Percentiles rank a stretch among this genome's conserved stretches.
Evolutionary conservation across 2,888 invertebrate genomes (phyloP).

Genomic region (Andrena fulva): DNA sequence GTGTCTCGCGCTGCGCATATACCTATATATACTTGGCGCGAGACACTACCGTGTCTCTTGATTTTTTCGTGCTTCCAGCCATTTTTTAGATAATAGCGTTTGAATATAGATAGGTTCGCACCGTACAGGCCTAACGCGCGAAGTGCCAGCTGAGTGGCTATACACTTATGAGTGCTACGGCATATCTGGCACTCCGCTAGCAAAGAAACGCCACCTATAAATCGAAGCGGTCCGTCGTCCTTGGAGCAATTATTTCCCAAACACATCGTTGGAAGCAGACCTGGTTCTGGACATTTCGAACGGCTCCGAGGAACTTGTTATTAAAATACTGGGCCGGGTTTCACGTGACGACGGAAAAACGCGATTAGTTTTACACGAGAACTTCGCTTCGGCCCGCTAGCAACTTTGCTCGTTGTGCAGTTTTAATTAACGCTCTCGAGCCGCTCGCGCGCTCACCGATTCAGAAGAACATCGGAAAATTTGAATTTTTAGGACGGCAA

Average conservation of each 20-base stretch:
- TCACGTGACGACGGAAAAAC: constrained; percentile 23
- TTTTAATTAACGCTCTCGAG: constrained; percentile 49
- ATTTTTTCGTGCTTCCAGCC: too few relatives aligned
- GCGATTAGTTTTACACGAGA: constrained; percentile 47
- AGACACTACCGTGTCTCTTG: too few relatives aligned
- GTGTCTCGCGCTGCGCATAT: too few relatives aligned
- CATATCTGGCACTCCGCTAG: not conserved
- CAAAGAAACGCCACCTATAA: constrained; percentile 23
- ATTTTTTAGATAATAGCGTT: too few relatives aligned
- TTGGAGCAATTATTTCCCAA: not conserved
- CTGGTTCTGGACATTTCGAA: constrained; percentile 13
- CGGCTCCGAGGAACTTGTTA: constrained; percentile 10
- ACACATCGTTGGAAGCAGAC: not conserved
- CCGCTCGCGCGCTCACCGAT: constrained; percentile 18
- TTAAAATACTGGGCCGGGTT: constrained; percentile 33
- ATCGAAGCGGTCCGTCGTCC: constrained; percentile 12
- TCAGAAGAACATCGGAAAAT: constrained; percentile 36
- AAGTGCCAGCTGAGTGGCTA: too few relatives aligned
- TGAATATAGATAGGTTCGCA: too few relatives aligned
- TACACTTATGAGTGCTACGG: too few relatives aligned
- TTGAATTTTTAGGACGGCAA: constrained; percentile 31
- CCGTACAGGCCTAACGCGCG: too few relatives aligned
- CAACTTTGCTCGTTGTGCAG: constrained; percentile 30
- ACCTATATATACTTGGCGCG: too few relatives aligned
- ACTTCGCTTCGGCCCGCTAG: constrained; percentile 24